Evolutionary conservation across 2,797 vertebrate genomes (phyloP), one percentile per base, ranked within the genome.

Genomic region (Acrossocheilus wenchowensis): DNA sequence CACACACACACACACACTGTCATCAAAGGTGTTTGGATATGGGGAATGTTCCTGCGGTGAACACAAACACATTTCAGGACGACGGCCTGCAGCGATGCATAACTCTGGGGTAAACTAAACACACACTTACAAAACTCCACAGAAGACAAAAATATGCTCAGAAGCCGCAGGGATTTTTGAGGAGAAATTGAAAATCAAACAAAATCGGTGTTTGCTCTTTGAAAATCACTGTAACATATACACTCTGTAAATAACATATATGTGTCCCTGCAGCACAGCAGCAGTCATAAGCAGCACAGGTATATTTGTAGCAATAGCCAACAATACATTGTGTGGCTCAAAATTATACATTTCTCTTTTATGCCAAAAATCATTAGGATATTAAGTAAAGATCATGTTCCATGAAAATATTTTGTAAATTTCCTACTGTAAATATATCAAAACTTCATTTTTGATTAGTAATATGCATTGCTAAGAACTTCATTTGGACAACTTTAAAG

Each of bases 11-110:
- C 43, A 45, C 3, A 77, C 34, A 72, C 69, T 3, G 7, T 48
- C 45, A 86, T 86, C 12, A 64, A 81, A 74, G 10, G 6, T 69
- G 36, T 78, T 78, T 66, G 26, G 36, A 78, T n/a, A 36, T 26
- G 11, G 23, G 15, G 34, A 72, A 62, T 26, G 11, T 52, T 83
- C 34, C 45, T 4, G 73, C 11, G 11, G 50, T 71, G 60, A 36
- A 21, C 62, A 39, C 48, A 48, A 68, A 78, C 60, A 87, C 52
- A 21, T 30, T 57, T 79, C 62, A 74, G 64, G n/a, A 50, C 1
- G 23, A n/a, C 23, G 9, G 57, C 57, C 57, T 12, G 23, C n/a
- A 26, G 57, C 4, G 57, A 23, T 62, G 57, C 8, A 6, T 10
- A 60, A 60, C 57, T 60, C 57, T n/a, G 57, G 1, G 1, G 57